Evolutionary conservation across 2,113 vertebrate genomes (phyloP).

Genomic region (Clarias macrocephalus): DNA sequence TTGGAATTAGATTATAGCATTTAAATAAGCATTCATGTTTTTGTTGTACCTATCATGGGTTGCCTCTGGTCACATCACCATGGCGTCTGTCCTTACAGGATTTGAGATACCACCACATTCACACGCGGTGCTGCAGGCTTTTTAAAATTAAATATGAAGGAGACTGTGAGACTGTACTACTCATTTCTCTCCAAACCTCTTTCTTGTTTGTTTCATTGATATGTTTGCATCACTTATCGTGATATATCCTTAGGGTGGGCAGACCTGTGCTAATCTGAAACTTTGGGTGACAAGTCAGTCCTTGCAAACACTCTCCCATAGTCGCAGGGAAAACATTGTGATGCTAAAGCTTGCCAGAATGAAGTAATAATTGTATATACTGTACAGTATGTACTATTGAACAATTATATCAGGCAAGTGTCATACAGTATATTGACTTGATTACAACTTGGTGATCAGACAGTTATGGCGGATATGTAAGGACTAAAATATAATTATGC

Average conservation of each 20-base stretch:
- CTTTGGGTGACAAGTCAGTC: not conserved
- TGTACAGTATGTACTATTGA: not conserved
- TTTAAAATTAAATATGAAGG: not conserved
- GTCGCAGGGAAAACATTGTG: not conserved
- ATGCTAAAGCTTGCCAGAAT: not conserved
- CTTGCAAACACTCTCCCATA: not conserved
- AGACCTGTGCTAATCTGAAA: not conserved
- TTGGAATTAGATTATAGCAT: not conserved
- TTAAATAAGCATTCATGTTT: not conserved
- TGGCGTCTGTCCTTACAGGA: not conserved
- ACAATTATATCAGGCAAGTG: not conserved
- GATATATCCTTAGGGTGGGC: not conserved
- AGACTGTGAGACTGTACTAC: not conserved
- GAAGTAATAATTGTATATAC: not conserved
- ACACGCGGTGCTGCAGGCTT: not conserved
- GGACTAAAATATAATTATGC: not conserved
- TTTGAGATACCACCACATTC: constrained; percentile 22
- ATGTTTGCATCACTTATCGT: not conserved
- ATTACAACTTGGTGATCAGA: not conserved
- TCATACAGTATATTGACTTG: not conserved
- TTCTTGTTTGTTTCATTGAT: not conserved
- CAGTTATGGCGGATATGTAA: not conserved
- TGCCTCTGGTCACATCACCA: constrained; percentile 20
- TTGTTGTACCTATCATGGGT: not conserved
- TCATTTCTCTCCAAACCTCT: not conserved